Evolutionary conservation across 2,113 vertebrate species (phyloP).

Genomic region (Crocuta crocuta): DNA sequence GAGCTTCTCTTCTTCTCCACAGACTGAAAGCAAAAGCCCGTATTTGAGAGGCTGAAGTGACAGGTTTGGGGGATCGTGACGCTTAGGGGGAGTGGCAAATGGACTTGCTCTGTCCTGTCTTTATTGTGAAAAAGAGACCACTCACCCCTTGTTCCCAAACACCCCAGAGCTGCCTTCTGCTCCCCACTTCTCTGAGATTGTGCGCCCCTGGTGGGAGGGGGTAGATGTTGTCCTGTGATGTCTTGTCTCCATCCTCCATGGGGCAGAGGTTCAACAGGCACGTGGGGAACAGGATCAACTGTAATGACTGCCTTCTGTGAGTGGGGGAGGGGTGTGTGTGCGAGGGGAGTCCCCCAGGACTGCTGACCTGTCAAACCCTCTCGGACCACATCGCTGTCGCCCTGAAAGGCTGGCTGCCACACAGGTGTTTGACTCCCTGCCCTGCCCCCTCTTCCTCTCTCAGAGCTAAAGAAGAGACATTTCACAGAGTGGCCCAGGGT

Average conservation of each 20-base stretch:
- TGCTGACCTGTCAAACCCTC: neutral
- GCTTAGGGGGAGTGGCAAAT: neutral
- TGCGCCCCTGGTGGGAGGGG: rapidly evolving
- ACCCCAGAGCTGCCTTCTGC: neutral
- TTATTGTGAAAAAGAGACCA: neutral
- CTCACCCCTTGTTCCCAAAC: neutral
- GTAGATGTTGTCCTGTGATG: rapidly evolving
- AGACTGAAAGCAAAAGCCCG: constrained; percentile 19
- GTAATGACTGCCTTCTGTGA: rapidly evolving
- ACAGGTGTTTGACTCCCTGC: too few relatives aligned
- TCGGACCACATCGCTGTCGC: neutral
- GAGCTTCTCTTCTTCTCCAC: constrained; percentile 9
- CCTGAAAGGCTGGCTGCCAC: neutral
- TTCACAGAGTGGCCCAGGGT: neutral
- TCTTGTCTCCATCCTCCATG: neutral
- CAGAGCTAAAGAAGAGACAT: neutral
- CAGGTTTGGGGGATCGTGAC: neutral
- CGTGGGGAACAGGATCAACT: rapidly evolving
- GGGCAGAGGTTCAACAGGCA: neutral
- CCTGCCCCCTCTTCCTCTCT: neutral
- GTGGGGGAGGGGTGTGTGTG: neutral
- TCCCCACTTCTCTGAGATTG: neutral
- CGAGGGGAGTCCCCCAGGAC: neutral
- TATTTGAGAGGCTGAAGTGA: neutral
- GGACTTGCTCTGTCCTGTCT: neutral